phyloP scores from a whole-genome alignment of 1,140 invertebrate genomes.

The Odontomachus brunneus region DNA sequence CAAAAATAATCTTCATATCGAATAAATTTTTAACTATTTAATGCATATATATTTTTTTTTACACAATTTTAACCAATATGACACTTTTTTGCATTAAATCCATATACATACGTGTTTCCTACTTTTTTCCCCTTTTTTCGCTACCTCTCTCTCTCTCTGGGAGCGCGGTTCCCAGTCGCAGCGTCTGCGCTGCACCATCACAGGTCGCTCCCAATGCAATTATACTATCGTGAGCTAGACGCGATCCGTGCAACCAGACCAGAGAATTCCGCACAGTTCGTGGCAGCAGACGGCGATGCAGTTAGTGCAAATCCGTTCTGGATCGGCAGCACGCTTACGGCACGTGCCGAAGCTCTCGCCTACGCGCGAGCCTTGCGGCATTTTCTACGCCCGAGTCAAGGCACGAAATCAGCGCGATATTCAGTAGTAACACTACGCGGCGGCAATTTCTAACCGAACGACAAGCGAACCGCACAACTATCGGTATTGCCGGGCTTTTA shows the following conservation, averaged over 20 bases:
- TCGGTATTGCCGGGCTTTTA: neutral
- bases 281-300: neutral
- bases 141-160: too few species aligned
- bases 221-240: neutral
- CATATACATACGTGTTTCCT: too few species aligned
- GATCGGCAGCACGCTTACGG: conserved; percentile 17
- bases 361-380: conserved; percentile 3
- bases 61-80: too few species aligned
- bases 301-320: conserved; percentile 4
- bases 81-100: too few species aligned
- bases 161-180: neutral
- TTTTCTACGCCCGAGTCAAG: neutral
- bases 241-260: neutral
- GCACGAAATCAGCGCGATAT: conserved; percentile 3
- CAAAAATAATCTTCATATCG: too few species aligned
- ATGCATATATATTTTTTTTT: too few species aligned
- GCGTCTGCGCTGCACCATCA: neutral
- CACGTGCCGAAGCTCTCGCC: conserved; percentile 34
- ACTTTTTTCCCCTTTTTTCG: too few species aligned
- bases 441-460: neutral
- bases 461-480: conserved; percentile 12
- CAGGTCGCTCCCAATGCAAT: neutral
- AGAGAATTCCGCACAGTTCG: conserved; percentile 14
- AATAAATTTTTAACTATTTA: too few species aligned
- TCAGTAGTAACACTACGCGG: neutral